Conservation (phyloP, 2,888 invertebrate genomes). For the Ichneumoninae sp. region DNA sequence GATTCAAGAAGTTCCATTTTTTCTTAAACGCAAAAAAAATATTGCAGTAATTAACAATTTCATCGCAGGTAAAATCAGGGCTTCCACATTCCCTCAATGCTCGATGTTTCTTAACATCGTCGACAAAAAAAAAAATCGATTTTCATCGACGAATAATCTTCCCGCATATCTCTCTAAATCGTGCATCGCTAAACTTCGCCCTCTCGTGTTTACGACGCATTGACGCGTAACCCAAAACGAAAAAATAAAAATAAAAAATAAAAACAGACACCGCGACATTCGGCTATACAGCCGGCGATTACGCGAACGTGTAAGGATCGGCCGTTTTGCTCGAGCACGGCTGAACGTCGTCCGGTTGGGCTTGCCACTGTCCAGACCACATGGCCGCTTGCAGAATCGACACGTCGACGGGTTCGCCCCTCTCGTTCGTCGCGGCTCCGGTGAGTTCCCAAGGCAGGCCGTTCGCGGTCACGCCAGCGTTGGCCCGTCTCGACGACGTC, state of each 20-base stretch:
- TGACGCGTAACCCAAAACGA: background rate
- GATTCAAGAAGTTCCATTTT: no score
- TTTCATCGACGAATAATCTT: constrained; percentile 4
- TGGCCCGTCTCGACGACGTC: constrained; percentile 40
- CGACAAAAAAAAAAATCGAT: background rate
- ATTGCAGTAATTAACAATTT: background rate
- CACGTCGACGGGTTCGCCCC: constrained; percentile 74
- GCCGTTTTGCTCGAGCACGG: constrained; percentile 83
- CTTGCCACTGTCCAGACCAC: constrained; percentile 80
- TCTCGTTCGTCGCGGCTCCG: constrained; percentile 72
- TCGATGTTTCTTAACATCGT: background rate
- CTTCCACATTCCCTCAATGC: background rate
- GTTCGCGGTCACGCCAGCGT: constrained; percentile 75
- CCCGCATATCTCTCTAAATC: background rate
- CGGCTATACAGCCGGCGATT: constrained; percentile 53
- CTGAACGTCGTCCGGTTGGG: constrained; percentile 81
- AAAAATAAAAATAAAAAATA: background rate
- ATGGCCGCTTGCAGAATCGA: constrained; percentile 76
- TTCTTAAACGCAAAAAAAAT: background rate
- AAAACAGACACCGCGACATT: background rate
- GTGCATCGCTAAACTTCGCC: background rate
- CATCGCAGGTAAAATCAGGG: background rate
- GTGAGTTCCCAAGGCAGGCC: constrained; percentile 81
- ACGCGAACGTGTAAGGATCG: constrained; percentile 82
- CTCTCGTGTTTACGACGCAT: background rate